Conservation (phyloP, 2,797 vertebrate species). For the Xyrichtys novacula region DNA sequence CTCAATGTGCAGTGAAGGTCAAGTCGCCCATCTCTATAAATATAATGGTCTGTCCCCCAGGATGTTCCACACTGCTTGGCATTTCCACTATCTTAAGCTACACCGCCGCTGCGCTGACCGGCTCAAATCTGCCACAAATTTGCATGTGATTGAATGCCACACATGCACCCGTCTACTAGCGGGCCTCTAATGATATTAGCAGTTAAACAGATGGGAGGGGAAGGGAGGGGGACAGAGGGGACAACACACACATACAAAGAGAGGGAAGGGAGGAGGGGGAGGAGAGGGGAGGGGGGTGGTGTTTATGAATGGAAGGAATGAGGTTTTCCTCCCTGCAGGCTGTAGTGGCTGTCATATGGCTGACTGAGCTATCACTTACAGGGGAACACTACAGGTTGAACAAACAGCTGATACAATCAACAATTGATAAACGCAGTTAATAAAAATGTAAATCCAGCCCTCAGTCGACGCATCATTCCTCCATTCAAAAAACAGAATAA, state of each 20-base stretch:
- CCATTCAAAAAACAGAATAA: constrained; percentile 5
- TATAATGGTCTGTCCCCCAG: constrained; percentile 85
- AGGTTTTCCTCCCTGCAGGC: constrained; percentile 67
- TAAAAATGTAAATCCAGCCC: background rate
- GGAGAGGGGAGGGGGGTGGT: background rate
- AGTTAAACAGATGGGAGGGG: constrained; percentile 47
- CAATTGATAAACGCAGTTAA: background rate
- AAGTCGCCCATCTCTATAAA: constrained; percentile 84
- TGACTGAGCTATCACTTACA: constrained; percentile 44
- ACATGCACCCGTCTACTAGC: constrained; percentile 58
- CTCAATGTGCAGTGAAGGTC: constrained; percentile 85
- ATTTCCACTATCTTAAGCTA: constrained; percentile 80
- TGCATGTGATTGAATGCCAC: constrained; percentile 74
- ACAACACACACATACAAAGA: constrained; percentile 20
- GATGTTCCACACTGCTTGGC: constrained; percentile 77
- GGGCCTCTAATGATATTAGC: constrained; percentile 67
- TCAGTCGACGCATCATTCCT: background rate
- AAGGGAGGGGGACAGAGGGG: constrained; percentile 7
- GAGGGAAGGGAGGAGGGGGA: background rate
- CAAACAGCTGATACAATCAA: constrained; percentile 30
- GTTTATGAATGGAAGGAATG: constrained; percentile 81
- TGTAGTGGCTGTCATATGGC: constrained; percentile 57
- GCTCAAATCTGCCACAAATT: constrained; percentile 66
- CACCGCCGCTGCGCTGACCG: constrained; percentile 67
- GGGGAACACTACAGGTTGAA: constrained; percentile 31